phyloP scores from a whole-genome alignment of 2,113 vertebrate species.

The Amblyopsis rosae region DNA sequence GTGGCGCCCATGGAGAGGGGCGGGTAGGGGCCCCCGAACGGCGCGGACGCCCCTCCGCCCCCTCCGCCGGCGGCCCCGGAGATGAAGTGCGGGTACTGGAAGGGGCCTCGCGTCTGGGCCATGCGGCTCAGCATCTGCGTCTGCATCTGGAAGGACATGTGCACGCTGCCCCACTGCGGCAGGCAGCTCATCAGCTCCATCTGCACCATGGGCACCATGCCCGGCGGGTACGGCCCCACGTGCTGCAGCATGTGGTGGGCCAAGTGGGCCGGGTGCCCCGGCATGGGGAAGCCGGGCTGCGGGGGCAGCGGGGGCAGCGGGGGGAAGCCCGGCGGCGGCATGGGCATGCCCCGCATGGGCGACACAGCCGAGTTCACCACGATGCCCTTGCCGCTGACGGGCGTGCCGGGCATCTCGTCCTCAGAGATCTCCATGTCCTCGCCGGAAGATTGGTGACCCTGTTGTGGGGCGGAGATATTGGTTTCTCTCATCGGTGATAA shows the following conservation, averaged over 20 bases:
- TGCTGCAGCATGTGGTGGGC: conserved; percentile 83
- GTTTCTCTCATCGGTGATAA: neutral
- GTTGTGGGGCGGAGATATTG: neutral
- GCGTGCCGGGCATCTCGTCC: conserved; percentile 89
- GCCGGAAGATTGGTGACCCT: conserved; percentile 92
- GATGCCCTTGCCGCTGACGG: conserved; percentile 85
- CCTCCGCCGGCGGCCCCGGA: conserved; percentile 37
- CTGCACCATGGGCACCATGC: conserved; percentile 90
- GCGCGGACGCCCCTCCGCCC: conserved; percentile 62
- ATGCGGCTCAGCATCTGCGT: conserved; percentile 98
- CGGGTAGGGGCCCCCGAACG: conserved; percentile 84
- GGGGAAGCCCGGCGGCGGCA: conserved; percentile 85
- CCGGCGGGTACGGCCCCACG: conserved; percentile 81
- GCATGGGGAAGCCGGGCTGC: conserved; percentile 74
- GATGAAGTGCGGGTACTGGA: conserved; percentile 86
- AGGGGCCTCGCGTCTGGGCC: conserved; percentile 88
- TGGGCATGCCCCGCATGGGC: conserved; percentile 77
- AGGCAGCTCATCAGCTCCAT: conserved; percentile 91
- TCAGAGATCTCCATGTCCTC: conserved; percentile 99
- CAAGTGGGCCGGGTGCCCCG: conserved; percentile 71
- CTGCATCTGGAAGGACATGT: conserved; percentile 99
- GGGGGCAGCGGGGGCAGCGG: conserved; percentile 82
- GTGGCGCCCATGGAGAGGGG: conserved; percentile 80
- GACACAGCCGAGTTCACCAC: conserved; percentile 88
- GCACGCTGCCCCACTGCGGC: conserved; percentile 91